These are phyloP conservation scores for Macrotrachela quadricornifera DNA, from an alignment of 1,140 invertebrate genomes.

Conservation along the genomic window DNA sequence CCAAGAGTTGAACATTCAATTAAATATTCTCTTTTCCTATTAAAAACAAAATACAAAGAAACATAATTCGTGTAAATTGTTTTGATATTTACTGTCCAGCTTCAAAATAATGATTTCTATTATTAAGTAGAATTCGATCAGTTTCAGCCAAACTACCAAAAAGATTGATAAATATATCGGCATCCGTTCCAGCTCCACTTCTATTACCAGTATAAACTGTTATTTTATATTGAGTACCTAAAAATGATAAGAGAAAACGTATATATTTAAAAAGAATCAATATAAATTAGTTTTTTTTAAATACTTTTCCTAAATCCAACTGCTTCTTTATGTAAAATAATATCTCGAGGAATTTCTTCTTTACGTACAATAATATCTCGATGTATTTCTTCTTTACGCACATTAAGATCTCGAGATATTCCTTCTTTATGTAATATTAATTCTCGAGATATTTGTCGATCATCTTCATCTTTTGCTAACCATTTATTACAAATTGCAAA, in stretches of 20 bases:
- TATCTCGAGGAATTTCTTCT: no score
- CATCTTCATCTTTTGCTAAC: constrained; percentile 27
- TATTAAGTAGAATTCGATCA: no score
- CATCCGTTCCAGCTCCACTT: constrained; percentile 29
- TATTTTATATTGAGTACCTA: constrained; percentile 21
- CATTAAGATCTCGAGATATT: no score
- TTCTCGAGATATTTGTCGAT: constrained; percentile 22
- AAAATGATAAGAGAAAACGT: no score
- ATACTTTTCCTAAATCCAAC: constrained; percentile 23
- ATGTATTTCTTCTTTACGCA: no score
- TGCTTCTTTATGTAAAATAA: no score
- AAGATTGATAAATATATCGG: constrained; percentile 24
- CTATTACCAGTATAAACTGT: constrained; percentile 30
- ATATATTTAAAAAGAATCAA: no score
- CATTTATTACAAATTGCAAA: constrained; percentile 29
- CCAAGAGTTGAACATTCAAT: constrained; percentile 23
- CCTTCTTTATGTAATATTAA: no score
- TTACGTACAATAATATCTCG: no score
- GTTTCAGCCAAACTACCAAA: constrained; percentile 17
- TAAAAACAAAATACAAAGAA: constrained; percentile 1
- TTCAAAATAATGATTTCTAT: no score
- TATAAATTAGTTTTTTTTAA: neutral
- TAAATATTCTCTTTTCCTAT: constrained; percentile 24
- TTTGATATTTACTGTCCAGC: no score
- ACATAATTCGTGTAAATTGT: constrained; percentile 8